Conservation (phyloP, 2,797 vertebrate genomes). For the Steatocranus sp. region DNA sequence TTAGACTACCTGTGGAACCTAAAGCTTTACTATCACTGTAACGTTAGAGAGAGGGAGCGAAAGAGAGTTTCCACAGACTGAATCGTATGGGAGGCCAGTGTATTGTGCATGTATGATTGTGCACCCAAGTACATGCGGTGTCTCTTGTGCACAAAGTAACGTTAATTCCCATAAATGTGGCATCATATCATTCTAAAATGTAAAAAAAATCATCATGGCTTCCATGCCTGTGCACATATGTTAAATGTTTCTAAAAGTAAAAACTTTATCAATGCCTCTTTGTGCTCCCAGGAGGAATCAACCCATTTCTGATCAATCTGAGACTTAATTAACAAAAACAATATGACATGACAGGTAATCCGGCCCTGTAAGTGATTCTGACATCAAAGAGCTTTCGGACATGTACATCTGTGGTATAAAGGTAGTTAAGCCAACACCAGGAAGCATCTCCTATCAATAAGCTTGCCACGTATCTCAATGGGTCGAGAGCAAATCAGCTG, state of each 20-base stretch:
- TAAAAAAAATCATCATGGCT: not conserved
- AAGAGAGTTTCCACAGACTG: slow-evolving; percentile 7
- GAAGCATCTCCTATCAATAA: slow-evolving; percentile 1
- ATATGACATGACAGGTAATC: slow-evolving; percentile 33
- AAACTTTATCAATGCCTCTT: slow-evolving; percentile 4
- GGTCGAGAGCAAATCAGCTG: slow-evolving; percentile 1
- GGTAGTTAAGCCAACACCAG: slow-evolving; percentile 15
- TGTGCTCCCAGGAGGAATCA: slow-evolving; percentile 19
- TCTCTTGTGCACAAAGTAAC: not conserved
- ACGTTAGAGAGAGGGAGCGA: slow-evolving; percentile 1
- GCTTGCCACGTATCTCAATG: not conserved
- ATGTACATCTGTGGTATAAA: slow-evolving; percentile 5
- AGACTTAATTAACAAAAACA: slow-evolving; percentile 45
- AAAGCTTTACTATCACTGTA: slow-evolving; percentile 46
- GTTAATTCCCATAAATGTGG: not conserved
- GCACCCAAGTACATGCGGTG: not conserved
- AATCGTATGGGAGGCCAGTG: not conserved
- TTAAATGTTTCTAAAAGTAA: not conserved
- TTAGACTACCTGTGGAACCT: slow-evolving; percentile 72
- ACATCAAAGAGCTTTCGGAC: slow-evolving; percentile 42
- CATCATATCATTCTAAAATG: not conserved
- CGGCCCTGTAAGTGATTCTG: slow-evolving; percentile 10
- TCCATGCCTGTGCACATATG: not conserved
- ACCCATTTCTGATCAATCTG: slow-evolving; percentile 25
- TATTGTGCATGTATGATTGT: not conserved